These are phyloP conservation scores for Coturnix japonica DNA, from an alignment of 2,113 vertebrate species.

Conservation along the genomic window DNA sequence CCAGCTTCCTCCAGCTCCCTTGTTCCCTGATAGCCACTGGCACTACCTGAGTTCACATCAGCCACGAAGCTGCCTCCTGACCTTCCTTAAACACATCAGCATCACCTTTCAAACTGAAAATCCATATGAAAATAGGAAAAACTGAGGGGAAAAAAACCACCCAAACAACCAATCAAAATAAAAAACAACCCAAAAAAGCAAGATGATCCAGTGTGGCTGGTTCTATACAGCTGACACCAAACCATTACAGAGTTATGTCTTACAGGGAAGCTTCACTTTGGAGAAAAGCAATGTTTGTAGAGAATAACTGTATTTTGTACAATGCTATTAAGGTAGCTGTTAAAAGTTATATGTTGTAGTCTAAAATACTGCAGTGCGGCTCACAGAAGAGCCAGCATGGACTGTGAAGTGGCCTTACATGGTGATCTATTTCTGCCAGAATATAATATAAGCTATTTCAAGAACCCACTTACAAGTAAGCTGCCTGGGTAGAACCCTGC, in stretches of 20 bases:
- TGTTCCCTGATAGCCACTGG: not conserved
- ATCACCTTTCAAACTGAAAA: not conserved
- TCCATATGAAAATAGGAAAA: not conserved
- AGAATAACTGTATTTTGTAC: not conserved
- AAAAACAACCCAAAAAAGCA: not conserved
- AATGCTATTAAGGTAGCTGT: not conserved
- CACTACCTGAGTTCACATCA: not conserved
- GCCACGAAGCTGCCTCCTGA: not conserved
- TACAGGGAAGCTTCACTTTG: not conserved
- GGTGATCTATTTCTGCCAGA: not conserved
- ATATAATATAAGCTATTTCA: not conserved
- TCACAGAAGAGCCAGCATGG: not conserved
- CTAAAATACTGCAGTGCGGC: not conserved
- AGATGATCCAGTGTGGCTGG: not conserved
- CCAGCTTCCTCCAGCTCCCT: not conserved
- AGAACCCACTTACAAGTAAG: not conserved
- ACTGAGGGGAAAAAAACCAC: not conserved
- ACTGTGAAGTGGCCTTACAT: not conserved
- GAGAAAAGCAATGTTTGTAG: not conserved
- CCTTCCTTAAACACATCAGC: not conserved
- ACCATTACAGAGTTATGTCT: not conserved
- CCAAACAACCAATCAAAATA: not conserved
- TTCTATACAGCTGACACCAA: not conserved
- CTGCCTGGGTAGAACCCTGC: not conserved
- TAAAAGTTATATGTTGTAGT: not conserved